Evolutionary conservation across 2,113 vertebrate genomes (phyloP).

Genomic region (Beaufortia kweichowensis): DNA sequence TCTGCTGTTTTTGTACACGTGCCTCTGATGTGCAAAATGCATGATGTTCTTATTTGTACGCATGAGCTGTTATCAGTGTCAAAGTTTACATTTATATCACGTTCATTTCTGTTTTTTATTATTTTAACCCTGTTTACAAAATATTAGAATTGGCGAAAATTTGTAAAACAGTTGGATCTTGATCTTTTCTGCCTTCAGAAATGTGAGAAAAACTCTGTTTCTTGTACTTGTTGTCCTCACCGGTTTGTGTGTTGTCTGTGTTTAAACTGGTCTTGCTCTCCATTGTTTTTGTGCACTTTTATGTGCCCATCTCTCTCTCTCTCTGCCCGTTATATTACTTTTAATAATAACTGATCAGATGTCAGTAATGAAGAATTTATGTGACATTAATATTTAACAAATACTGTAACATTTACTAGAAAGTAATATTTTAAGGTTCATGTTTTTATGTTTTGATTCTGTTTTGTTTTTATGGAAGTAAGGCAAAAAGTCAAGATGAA

Average conservation of each 20-base stretch:
- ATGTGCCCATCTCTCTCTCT: slow-evolving; percentile 65
- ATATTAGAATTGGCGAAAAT: not conserved
- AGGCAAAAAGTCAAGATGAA: slow-evolving; percentile 55
- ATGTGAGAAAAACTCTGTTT: slow-evolving; percentile 42
- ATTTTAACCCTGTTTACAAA: not conserved
- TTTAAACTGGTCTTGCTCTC: slow-evolving; percentile 61
- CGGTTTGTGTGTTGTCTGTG: slow-evolving; percentile 64
- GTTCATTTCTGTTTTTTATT: not conserved
- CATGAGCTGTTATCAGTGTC: slow-evolving; percentile 49
- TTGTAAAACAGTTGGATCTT: not conserved
- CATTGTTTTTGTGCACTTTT: slow-evolving; percentile 65
- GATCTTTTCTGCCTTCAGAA: slow-evolving; percentile 43
- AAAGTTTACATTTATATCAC: slow-evolving; percentile 36
- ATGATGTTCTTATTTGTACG: slow-evolving; percentile 49
- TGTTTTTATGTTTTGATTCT: not conserved
- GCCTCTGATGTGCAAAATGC: slow-evolving; percentile 51
- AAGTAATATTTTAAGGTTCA: slow-evolving; percentile 56
- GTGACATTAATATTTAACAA: slow-evolving; percentile 68
- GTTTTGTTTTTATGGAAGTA: slow-evolving; percentile 24
- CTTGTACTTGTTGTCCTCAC: slow-evolving; percentile 49
- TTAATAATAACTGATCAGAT: slow-evolving; percentile 60
- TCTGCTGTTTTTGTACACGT: slow-evolving; percentile 42
- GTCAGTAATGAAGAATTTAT: slow-evolving; percentile 58
- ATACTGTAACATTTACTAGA: slow-evolving; percentile 68
- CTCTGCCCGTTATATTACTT: slow-evolving; percentile 73